phyloP scores from a whole-genome alignment of 2,888 invertebrate species.

The Xanthorhoe designata region DNA sequence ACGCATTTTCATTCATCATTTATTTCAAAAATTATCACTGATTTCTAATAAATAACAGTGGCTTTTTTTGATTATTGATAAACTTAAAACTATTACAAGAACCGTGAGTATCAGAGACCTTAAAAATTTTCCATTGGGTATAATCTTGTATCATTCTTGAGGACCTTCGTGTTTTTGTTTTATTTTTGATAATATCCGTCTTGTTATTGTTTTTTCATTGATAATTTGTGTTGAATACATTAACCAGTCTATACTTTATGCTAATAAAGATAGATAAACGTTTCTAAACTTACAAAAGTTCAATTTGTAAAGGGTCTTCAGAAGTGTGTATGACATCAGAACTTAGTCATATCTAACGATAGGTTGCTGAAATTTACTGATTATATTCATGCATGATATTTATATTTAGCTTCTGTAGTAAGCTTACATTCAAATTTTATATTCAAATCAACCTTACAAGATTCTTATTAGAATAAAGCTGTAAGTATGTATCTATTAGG shows the following conservation, averaged over 20 bases:
- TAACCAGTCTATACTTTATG: neutral
- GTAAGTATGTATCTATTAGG: too few relatives aligned
- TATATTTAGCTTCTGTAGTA: neutral
- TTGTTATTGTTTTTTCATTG: conserved; percentile 22
- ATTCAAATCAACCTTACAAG: neutral
- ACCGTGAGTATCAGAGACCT: conserved; percentile 35
- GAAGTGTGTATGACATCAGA: conserved; percentile 65
- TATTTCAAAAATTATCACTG: conserved; percentile 38
- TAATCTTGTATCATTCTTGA: neutral
- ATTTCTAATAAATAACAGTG: conserved; percentile 24
- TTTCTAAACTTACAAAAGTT: neutral
- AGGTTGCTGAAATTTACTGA: conserved; percentile 32
- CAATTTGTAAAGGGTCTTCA: conserved; percentile 28
- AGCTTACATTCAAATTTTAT: neutral
- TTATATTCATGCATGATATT: conserved; percentile 20
- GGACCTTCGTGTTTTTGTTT: conserved; percentile 30
- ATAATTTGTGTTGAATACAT: conserved; percentile 20
- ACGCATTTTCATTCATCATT: conserved; percentile 58
- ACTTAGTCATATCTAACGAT: conserved; percentile 59
- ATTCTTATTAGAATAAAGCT: neutral
- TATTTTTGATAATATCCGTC: conserved; percentile 20
- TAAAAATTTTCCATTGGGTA: conserved; percentile 14
- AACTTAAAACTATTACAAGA: conserved; percentile 15
- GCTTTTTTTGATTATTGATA: neutral
- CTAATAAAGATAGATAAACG: conserved; percentile 5